Base-by-base conservation (phyloP, 1,140 invertebrate species). In the Chymomyza costata region DNA sequence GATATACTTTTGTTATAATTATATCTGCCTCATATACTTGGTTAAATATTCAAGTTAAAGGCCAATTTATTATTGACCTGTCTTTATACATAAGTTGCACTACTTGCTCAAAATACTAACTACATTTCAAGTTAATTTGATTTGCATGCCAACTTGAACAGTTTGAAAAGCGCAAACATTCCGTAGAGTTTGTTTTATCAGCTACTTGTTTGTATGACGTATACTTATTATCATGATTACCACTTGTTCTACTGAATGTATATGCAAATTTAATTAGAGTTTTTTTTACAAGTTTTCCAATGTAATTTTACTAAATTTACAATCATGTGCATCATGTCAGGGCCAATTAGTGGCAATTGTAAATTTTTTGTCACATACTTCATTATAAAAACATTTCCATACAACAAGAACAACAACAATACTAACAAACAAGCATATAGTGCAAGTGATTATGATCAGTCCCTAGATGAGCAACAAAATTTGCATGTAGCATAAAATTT, bases 1-100 rank as follows among this genome's bases (percentile, higher is more conserved):
- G 48, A 40, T 46, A 54, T 62, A 58, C 56, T 60, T 65, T 44
- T 50, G 51, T 25, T 55, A 56, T 71, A 67, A 80, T 66, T 80
- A 60, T 80, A 3, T n/a, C n/a, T n/a, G n/a, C n/a, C n/a, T n/a
- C n/a, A n/a, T 25, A 25, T 25, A 25, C 21, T 5, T 44, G 55
- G 63, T 49, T 76, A 10, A 37, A 21, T 34, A n/a, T 58, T 68
- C 37, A 45, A 68, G 56, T 46, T 54, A 61, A 46, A 13, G 59
- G 45, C 11, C 47, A 40, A 44, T 45, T 55, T 63, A 58, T 52
- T 63, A 55, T 63, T 45, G 44, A 44, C 38, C 41, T n/a, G n/a
- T n/a, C n/a, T n/a, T n/a, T n/a, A n/a, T n/a, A n/a, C n/a, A n/a
- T n/a, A n/a, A n/a, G n/a, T n/a, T n/a, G n/a, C n/a, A n/a, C n/a